Evolutionary conservation across 2,113 vertebrate species (phyloP).

Genomic region (Cinclus mexicanus): DNA sequence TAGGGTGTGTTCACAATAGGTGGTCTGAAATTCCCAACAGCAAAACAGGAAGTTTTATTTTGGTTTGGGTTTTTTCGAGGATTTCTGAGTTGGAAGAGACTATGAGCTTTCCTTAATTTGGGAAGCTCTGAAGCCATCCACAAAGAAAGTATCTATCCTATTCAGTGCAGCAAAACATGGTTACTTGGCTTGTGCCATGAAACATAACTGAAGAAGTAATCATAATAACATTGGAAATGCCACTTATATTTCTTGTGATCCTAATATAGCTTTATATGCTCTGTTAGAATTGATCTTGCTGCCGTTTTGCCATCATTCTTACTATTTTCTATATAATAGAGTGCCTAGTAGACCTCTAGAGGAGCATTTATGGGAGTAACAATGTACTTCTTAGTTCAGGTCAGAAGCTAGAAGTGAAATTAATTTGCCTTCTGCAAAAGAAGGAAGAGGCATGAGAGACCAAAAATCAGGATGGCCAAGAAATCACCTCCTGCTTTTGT

Average conservation of each 20-base stretch:
- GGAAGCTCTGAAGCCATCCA: neutral
- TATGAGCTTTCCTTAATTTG: neutral
- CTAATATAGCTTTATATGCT: neutral
- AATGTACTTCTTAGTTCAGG: neutral
- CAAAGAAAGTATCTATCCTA: neutral
- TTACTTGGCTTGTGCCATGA: neutral
- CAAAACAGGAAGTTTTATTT: neutral
- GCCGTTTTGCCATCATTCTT: neutral
- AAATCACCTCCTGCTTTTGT: rapidly evolving
- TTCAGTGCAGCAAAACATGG: neutral
- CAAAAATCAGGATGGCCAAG: neutral
- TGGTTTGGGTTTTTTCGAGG: neutral
- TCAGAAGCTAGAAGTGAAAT: neutral
- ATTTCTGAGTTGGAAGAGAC: neutral
- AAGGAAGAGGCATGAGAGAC: neutral
- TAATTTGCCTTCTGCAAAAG: neutral
- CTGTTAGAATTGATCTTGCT: neutral
- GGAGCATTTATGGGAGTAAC: neutral
- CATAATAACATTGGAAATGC: neutral
- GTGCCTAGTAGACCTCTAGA: neutral
- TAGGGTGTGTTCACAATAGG: neutral
- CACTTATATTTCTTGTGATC: neutral
- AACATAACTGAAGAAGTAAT: neutral
- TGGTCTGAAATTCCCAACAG: neutral
- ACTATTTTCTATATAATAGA: neutral